Conservation (phyloP, 2,797 vertebrate genomes). For the Hozukius guyotensis region DNA sequence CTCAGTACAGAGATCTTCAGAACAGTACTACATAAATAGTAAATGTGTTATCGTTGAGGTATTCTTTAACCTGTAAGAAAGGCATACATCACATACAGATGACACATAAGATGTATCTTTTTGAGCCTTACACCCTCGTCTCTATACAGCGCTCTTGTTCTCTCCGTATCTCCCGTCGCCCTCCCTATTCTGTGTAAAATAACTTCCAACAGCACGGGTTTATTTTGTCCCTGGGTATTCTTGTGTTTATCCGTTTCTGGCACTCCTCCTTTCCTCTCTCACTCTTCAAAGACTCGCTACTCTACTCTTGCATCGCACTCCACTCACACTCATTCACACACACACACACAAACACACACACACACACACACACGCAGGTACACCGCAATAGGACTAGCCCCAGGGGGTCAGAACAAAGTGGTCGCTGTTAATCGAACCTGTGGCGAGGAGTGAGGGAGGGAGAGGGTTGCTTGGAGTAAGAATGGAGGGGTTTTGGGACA, state of each 20-base stretch:
- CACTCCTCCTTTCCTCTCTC: constrained; percentile 32
- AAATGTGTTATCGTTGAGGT: neutral
- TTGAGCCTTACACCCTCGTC: constrained; percentile 6
- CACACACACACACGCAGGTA: constrained; percentile 21
- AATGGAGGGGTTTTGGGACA: neutral
- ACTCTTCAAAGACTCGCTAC: constrained; percentile 58
- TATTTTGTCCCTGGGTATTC: constrained; percentile 56
- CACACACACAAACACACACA: constrained; percentile 2
- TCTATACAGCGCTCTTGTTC: neutral
- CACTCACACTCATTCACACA: constrained; percentile 16
- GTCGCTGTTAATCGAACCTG: constrained; percentile 60
- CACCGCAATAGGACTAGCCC: constrained; percentile 44
- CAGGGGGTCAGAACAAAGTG: constrained; percentile 66
- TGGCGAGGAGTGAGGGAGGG: constrained; percentile 32
- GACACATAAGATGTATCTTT: neutral
- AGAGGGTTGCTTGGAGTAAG: constrained; percentile 1
- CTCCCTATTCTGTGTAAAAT: constrained; percentile 16
- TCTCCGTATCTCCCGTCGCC: neutral
- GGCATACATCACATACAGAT: neutral
- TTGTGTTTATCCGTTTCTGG: constrained; percentile 52
- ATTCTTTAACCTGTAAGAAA: neutral
- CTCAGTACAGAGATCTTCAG: constrained; percentile 17
- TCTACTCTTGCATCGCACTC: neutral
- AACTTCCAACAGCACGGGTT: constrained; percentile 38
- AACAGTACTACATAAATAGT: neutral